Evolutionary conservation across 2,797 vertebrate species (phyloP).

Genomic region (Sylvilagus floridanus): DNA sequence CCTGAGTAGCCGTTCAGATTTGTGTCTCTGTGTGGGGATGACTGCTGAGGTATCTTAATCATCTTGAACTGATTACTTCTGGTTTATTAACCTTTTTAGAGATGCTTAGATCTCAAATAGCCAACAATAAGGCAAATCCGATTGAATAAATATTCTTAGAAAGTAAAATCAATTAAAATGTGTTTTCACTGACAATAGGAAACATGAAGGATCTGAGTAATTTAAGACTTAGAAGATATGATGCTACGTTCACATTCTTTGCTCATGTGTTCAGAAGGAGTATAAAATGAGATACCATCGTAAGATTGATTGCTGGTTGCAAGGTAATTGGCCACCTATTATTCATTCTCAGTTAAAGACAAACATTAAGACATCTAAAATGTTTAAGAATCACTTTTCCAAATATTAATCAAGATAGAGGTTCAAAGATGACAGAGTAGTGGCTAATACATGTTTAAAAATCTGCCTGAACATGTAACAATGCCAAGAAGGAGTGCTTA

Average conservation of each 20-base stretch:
- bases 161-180: background rate
- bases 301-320: background rate
- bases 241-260: background rate
- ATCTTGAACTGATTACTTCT: background rate
- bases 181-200: background rate
- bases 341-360: background rate
- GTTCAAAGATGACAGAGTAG: background rate
- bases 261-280: constrained; percentile 20
- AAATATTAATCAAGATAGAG: background rate
- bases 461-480: background rate
- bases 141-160: constrained; percentile 1
- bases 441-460: background rate
- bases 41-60: no score
- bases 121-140: background rate
- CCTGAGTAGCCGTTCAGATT: no score
- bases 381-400: background rate
- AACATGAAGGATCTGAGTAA: background rate
- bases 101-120: background rate
- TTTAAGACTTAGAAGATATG: background rate
- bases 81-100: background rate
- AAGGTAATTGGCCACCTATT: background rate
- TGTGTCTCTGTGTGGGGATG: no score
- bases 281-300: background rate
- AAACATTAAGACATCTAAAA: background rate
- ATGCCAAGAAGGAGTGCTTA: background rate